A percentile compares a stretch with the other conserved stretches of the same genome.
Evolutionary conservation across 2,888 invertebrate species (phyloP).

Genomic region (Agrotis puta): DNA sequence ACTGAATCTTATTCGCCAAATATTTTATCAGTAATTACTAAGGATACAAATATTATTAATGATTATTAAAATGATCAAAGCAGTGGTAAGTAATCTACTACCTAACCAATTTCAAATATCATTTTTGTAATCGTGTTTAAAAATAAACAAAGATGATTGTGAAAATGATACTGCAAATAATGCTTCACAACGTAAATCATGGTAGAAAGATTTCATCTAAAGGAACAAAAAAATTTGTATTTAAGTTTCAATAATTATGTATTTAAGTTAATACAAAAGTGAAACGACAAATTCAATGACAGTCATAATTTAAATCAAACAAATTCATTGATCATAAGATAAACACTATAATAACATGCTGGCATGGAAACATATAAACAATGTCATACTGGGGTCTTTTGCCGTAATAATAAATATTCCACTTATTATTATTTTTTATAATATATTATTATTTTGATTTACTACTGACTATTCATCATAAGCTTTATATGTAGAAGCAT

Average conservation of each 20-base stretch:
- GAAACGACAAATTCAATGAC: no score
- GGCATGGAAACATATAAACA: neutral
- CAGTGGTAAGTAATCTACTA: constrained; percentile 58
- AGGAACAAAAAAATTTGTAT: neutral
- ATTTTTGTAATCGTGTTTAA: constrained; percentile 2
- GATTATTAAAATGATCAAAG: constrained; percentile 63
- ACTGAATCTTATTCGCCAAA: neutral
- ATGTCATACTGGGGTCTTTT: neutral
- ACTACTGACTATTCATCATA: neutral
- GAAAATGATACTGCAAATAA: constrained; percentile 28
- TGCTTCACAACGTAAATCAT: neutral
- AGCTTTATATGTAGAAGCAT: neutral
- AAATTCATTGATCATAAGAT: neutral
- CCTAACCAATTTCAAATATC: neutral
- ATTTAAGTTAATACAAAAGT: no score
- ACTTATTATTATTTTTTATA: no score
- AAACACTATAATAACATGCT: neutral
- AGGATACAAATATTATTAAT: constrained; percentile 17
- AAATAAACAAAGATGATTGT: constrained; percentile 25
- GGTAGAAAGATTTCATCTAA: neutral
- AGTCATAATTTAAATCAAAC: neutral
- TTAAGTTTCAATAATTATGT: no score
- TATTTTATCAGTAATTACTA: neutral
- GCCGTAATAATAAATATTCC: no score
- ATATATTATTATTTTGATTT: no score